These are phyloP conservation scores for Morone saxatilis DNA, from an alignment of 2,113 vertebrate genomes.

Conservation along the genomic window DNA sequence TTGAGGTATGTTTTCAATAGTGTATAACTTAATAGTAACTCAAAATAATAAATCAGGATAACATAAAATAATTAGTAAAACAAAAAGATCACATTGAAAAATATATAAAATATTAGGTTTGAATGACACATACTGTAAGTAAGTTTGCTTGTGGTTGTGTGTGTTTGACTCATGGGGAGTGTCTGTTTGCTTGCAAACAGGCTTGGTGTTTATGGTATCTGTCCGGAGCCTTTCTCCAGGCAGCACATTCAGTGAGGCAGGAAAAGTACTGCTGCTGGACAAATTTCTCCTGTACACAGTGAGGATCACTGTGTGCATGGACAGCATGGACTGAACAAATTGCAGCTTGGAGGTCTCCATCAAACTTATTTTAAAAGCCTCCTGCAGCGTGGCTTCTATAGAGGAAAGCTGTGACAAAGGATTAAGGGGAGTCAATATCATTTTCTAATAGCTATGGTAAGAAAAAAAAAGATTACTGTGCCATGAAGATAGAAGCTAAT, in stretches of 20 bases:
- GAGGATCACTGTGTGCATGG: slow-evolving; percentile 4
- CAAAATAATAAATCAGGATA: neutral
- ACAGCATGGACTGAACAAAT: slow-evolving; percentile 24
- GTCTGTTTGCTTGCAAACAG: slow-evolving; percentile 2
- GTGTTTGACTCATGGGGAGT: neutral
- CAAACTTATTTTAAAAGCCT: slow-evolving; percentile 24
- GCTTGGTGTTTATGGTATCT: slow-evolving; percentile 1
- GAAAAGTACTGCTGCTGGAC: neutral
- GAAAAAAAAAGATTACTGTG: slow-evolving; percentile 22
- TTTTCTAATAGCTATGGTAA: slow-evolving; percentile 10
- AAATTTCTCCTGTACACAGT: neutral
- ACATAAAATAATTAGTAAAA: neutral
- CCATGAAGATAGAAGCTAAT: neutral
- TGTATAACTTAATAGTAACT: neutral
- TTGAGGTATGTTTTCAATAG: neutral
- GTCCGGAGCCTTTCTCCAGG: neutral
- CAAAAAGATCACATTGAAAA: neutral
- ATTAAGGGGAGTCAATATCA: slow-evolving; percentile 39
- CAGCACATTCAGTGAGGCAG: slow-evolving; percentile 8
- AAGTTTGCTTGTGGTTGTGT: slow-evolving; percentile 1
- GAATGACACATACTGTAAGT: neutral
- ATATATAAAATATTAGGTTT: neutral
- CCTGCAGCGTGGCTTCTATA: neutral
- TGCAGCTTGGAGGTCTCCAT: slow-evolving; percentile 32
- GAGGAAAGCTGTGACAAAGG: slow-evolving; percentile 20